phyloP scores from a whole-genome alignment of 2,113 vertebrate species.

The Hydrochoerus hydrochaeris region DNA sequence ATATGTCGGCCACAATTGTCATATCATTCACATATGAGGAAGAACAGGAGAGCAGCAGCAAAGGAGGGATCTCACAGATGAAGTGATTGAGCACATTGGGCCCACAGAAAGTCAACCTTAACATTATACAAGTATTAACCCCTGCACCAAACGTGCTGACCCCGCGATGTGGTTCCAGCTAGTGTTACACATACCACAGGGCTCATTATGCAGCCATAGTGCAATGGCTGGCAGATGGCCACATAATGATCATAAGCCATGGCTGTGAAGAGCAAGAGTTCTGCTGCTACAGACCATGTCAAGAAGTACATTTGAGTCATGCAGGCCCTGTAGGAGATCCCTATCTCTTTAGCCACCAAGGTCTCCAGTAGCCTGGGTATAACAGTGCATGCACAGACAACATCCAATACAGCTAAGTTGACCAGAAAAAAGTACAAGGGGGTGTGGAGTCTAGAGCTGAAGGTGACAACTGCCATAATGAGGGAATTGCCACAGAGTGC shows the following conservation, averaged over 20 bases:
- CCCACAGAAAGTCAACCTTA: background rate
- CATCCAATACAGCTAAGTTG: background rate
- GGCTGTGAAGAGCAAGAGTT: slow-evolving; percentile 24
- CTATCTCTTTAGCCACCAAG: background rate
- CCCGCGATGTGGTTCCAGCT: background rate
- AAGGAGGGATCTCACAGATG: background rate
- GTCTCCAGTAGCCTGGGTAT: background rate
- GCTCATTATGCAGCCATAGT: background rate
- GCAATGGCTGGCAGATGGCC: background rate
- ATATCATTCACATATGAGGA: background rate
- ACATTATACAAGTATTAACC: background rate
- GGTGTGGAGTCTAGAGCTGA: slow-evolving; percentile 15
- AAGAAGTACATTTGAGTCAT: background rate
- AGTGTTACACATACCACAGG: background rate
- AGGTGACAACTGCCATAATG: background rate
- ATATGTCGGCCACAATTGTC: background rate
- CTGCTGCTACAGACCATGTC: background rate
- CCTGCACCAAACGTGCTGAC: background rate
- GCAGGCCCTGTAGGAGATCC: slow-evolving; percentile 11
- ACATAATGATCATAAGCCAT: background rate
- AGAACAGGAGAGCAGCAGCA: slow-evolving; percentile 11
- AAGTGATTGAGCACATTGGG: background rate
- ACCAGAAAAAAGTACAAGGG: background rate
- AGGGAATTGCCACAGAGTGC: slow-evolving; percentile 44
- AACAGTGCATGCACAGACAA: background rate